phyloP scores from a whole-genome alignment of 1,140 invertebrate genomes.

The Pseudomyrmex dendroicus region DNA sequence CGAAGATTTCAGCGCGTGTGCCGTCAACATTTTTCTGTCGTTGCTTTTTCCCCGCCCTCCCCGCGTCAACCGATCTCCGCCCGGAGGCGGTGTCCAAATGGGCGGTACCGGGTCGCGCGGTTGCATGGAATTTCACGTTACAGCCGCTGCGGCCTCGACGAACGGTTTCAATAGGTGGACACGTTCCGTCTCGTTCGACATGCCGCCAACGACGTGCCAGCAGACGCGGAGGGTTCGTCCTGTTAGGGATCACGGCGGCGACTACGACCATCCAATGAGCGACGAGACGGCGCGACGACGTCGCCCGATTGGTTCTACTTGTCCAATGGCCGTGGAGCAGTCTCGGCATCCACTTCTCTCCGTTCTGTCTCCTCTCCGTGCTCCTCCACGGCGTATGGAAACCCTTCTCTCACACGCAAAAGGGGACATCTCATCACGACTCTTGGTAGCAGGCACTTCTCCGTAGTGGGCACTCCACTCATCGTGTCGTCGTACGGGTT shows the following conservation, averaged over 20 bases:
- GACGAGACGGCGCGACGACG: neutral
- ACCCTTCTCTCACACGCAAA: conserved; percentile 82
- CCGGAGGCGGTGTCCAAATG: conserved; percentile 43
- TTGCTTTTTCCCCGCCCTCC: conserved; percentile 62
- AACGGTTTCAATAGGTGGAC: conserved; percentile 59
- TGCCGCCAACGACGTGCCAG: conserved; percentile 44
- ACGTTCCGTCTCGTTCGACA: neutral
- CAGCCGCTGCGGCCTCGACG: conserved; percentile 24
- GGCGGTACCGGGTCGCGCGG: conserved; percentile 20
- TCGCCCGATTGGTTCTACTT: conserved; percentile 66
- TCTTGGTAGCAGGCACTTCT: conserved; percentile 84
- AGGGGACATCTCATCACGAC: conserved; percentile 84
- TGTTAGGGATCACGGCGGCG: neutral
- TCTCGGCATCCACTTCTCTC: conserved; percentile 60
- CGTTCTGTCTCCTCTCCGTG: conserved; percentile 46
- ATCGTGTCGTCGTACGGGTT: conserved; percentile 77
- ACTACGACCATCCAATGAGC: conserved; percentile 54
- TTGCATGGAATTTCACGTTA: neutral
- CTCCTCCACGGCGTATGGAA: conserved; percentile 66
- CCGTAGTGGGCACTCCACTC: conserved; percentile 84
- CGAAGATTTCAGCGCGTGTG: conserved; percentile 66
- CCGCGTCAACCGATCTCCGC: neutral
- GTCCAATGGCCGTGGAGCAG: conserved; percentile 75
- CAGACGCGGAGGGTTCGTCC: neutral
- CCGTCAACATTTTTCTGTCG: conserved; percentile 51